Evolutionary conservation across 2,797 vertebrate genomes (phyloP).

Genomic region (Melanotaenia maccullochi): DNA sequence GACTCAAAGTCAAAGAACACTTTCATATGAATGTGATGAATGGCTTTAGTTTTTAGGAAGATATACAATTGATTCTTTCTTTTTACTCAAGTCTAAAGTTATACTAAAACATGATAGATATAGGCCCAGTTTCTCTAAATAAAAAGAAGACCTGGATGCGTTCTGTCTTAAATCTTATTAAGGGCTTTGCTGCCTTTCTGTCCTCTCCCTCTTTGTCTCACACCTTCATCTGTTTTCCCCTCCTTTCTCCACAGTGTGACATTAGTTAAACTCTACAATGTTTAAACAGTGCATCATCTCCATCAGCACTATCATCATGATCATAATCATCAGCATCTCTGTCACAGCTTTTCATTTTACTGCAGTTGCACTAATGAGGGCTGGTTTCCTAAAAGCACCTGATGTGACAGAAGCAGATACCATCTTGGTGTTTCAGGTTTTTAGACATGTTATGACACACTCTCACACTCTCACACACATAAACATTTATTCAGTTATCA

Average conservation of each 20-base stretch:
- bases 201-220: conserved; percentile 25
- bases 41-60: background rate
- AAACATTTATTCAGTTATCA: conserved; percentile 9
- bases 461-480: background rate
- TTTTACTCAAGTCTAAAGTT: background rate
- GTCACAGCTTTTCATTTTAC: conserved; percentile 42
- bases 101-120: conserved; percentile 25
- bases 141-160: background rate
- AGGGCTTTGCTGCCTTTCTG: conserved; percentile 22
- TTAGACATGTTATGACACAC: conserved; percentile 2
- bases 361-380: conserved; percentile 66
- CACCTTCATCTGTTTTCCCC: conserved; percentile 20
- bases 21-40: background rate
- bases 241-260: conserved; percentile 35
- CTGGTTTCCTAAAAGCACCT: conserved; percentile 72
- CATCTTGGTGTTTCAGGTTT: conserved; percentile 29
- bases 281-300: conserved; percentile 71
- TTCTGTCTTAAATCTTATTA: conserved; percentile 1
- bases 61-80: background rate
- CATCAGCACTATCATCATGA: conserved; percentile 57
- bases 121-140: conserved; percentile 4
- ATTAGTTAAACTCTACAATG: conserved; percentile 55
- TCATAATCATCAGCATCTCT: conserved; percentile 59
- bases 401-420: conserved; percentile 15
- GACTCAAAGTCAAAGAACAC: background rate